Base-by-base conservation (phyloP, 2,113 vertebrate genomes). In the Chloroceryle aenea region DNA sequence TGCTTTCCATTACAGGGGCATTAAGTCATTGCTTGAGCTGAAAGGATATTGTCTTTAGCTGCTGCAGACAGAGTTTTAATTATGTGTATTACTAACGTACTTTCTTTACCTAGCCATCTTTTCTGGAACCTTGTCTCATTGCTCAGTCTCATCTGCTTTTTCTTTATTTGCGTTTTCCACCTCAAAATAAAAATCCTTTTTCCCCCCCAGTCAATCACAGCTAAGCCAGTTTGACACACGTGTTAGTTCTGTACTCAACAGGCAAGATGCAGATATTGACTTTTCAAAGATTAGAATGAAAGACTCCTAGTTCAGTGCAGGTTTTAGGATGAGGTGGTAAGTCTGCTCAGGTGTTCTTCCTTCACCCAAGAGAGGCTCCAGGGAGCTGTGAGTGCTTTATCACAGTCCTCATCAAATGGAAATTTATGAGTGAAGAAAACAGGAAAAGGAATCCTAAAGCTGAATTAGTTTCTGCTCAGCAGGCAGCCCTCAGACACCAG, bases 101-200 rank as follows among this genome's bases (percentile, higher is more conserved):
- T 85, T 90, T 90, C 87, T 93, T 85, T 96, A 93, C 93, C 95
- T 81, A 97, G 94, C 89, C 94, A 77, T 85, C 93, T 91, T 87
- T 93, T 92, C 96, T 96, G 94, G 92, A 96, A 36, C 34, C 66
- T 88, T 67, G 69, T 93, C 29, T 95, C 84, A 85, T 84, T 71
- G 62, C 72, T 97, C 94, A 85, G 58, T 92, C 69, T 95, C 89
- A 95, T 96, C 79, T 95, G 95, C 96, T 95, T 96, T 96, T 94
- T 38, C 87, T 93, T 97, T 95, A 83, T 91, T 97, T 94, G 80
- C 85, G 1, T 94, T 92, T 96, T 90, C 66, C 85, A 87, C 89
- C 74, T 87, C 79, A 91, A 63, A 94, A 69, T 56, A 66, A 89
- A 93, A 48, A 36, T 36, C 56, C 43, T 48, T 77, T 87, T 81